These are phyloP conservation scores for Trachymyrmex cornetzi DNA, from an alignment of 1,140 invertebrate species.

Conservation along the genomic window DNA sequence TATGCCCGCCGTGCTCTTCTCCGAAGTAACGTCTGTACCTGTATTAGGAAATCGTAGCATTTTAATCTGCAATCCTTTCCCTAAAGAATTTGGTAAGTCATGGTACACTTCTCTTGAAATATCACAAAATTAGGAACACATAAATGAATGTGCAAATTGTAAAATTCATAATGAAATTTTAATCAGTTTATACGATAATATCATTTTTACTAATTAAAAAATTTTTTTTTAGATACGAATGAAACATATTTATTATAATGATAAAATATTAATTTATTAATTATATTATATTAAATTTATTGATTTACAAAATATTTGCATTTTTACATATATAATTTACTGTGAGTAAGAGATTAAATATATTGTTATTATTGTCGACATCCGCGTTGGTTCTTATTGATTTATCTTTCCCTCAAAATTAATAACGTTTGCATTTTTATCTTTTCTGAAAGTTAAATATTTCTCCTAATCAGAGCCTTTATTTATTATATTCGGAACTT, in stretches of 20 bases:
- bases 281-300: no score
- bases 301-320: no score
- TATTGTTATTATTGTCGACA: no score
- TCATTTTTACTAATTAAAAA: not conserved
- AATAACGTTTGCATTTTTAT: not conserved
- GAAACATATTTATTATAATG: not conserved
- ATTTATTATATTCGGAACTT: not conserved
- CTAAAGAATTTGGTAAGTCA: constrained; percentile 84
- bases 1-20: constrained; percentile 93
- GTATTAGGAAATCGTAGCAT: constrained; percentile 88
- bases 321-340: no score
- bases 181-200: not conserved
- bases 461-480: not conserved
- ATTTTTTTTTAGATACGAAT: not conserved
- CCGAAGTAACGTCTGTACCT: constrained; percentile 88
- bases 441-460: not conserved
- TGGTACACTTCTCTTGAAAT: not conserved
- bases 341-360: no score
- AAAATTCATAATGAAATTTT: constrained; percentile 10
- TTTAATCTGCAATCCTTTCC: constrained; percentile 90
- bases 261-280: not conserved
- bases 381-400: no score
- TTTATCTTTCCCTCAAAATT: no score
- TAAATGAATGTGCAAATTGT: not conserved
- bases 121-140: not conserved